Percentiles rank a stretch among this genome's conserved stretches.
Evolutionary conservation across 1,140 invertebrate species (phyloP).

Genomic region (Eriosoma lanigerum): DNA sequence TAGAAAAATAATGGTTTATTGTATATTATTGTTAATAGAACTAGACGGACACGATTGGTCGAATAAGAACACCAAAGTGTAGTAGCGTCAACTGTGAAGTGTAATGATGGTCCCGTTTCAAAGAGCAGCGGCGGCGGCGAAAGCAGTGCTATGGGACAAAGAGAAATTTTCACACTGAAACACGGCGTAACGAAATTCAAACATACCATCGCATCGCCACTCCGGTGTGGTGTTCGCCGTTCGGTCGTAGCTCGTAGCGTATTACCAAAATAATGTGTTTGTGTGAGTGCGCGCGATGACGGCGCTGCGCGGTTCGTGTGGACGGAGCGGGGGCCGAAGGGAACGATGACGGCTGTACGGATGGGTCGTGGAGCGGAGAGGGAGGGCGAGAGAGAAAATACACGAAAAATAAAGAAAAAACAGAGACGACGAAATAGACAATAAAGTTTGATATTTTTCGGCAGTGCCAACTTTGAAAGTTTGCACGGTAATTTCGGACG

Average conservation of each 20-base stretch:
- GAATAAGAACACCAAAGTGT: no score
- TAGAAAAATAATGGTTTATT: no score
- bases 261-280: constrained; percentile 38
- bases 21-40: no score
- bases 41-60: no score
- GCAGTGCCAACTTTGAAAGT: constrained; percentile 52
- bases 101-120: constrained; percentile 31
- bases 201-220: constrained; percentile 44
- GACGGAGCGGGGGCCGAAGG: background rate
- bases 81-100: background rate
- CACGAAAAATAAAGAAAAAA: background rate
- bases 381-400: background rate
- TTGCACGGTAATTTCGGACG: constrained; percentile 49
- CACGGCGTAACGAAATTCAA: constrained; percentile 51
- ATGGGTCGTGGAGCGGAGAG: background rate
- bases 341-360: background rate
- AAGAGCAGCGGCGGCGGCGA: constrained; percentile 26
- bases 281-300: background rate
- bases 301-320: background rate
- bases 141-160: constrained; percentile 49
- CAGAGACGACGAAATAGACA: constrained; percentile 10
- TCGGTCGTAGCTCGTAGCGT: background rate
- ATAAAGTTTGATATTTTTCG: constrained; percentile 50
- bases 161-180: constrained; percentile 51
- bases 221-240: constrained; percentile 3